Evolutionary conservation across 2,888 invertebrate species (phyloP).

Genomic region (Heliconius aoede): DNA sequence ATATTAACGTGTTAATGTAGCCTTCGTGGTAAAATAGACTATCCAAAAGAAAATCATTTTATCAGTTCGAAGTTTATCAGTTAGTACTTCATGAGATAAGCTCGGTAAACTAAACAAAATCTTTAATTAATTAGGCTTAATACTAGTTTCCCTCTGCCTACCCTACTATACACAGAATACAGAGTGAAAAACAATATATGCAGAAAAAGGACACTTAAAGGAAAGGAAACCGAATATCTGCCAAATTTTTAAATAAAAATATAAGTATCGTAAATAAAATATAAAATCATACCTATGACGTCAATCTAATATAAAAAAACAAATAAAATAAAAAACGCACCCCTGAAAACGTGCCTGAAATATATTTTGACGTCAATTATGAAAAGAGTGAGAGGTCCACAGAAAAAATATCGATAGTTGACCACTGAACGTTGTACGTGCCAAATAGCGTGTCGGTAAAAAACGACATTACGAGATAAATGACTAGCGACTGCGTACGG

Average conservation of each 20-base stretch:
- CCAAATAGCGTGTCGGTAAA: constrained; percentile 36
- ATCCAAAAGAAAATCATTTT: no score
- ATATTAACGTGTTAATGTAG: no score
- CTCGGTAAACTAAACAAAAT: no score
- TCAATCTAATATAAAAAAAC: not conserved
- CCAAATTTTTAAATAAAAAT: no score
- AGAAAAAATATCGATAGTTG: constrained; percentile 30
- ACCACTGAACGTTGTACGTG: constrained; percentile 33
- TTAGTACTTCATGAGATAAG: no score
- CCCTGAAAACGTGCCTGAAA: constrained; percentile 4
- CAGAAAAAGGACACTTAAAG: no score
- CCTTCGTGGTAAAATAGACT: no score
- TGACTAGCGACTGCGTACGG: constrained; percentile 20
- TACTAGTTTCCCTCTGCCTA: not conserved
- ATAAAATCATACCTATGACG: not conserved
- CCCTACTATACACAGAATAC: not conserved
- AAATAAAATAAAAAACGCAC: not conserved
- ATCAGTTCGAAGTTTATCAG: no score
- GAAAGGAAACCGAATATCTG: no score
- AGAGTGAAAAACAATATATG: no score
- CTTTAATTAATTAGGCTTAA: no score
- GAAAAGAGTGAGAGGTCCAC: constrained; percentile 11
- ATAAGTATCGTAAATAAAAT: no score
- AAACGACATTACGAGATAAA: constrained; percentile 36
- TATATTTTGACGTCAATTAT: constrained; percentile 32